Percentiles rank a stretch among this genome's conserved stretches.
Evolutionary conservation across 2,113 vertebrate species (phyloP).

Genomic region (Neotragus pygmaeus): DNA sequence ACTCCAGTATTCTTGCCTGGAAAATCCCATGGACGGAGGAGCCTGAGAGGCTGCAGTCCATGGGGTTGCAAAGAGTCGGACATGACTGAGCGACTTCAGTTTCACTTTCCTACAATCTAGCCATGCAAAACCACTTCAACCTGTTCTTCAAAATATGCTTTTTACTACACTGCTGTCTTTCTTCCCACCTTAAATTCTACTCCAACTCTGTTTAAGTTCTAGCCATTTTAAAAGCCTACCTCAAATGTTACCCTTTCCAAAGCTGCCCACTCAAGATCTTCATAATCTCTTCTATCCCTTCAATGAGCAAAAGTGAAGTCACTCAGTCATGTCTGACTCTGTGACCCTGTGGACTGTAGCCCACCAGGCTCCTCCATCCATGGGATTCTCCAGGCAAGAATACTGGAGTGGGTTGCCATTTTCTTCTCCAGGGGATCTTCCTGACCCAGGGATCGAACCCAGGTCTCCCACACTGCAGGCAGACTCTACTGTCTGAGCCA

Average conservation of each 20-base stretch:
- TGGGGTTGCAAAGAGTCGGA: no score
- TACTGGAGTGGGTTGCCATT: background rate
- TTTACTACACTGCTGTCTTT: background rate
- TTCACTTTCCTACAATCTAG: background rate
- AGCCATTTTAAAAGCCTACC: background rate
- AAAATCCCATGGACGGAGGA: no score
- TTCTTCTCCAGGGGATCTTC: background rate
- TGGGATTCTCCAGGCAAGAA: background rate
- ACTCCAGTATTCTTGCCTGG: no score
- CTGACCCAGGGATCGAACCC: accelerated
- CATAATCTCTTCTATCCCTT: background rate
- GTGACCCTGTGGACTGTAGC: background rate
- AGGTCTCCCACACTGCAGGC: no score
- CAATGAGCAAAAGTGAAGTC: background rate
- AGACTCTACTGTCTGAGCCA: no score
- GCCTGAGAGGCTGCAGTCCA: no score
- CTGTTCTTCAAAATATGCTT: background rate
- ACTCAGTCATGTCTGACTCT: background rate
- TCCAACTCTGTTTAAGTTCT: background rate
- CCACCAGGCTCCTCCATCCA: background rate
- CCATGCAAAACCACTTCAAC: background rate
- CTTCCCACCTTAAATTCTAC: background rate
- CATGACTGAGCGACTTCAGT: no score
- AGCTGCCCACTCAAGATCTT: background rate
- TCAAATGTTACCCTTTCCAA: background rate